phyloP scores from a whole-genome alignment of 92 coral and sea anemone genomes.

The Heliopora coerulea region DNA sequence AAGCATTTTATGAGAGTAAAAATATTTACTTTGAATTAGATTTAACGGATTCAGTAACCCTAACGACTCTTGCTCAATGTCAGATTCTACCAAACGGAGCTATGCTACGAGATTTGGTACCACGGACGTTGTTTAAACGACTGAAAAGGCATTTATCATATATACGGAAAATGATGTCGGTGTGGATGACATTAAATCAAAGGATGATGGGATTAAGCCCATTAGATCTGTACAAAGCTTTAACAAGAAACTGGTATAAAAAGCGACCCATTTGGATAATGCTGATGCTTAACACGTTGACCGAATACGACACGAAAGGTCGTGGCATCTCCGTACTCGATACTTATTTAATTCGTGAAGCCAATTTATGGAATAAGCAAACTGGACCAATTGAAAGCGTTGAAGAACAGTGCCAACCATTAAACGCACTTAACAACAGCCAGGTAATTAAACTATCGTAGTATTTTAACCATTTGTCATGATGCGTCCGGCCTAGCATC shows the following conservation, averaged over 20 bases:
- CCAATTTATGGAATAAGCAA: slow-evolving; percentile 58
- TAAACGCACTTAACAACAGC: slow-evolving; percentile 78
- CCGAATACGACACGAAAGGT: slow-evolving; percentile 84
- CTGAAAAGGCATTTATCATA: slow-evolving; percentile 72
- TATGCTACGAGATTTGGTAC: slow-evolving; percentile 60
- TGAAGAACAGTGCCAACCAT: slow-evolving; percentile 86
- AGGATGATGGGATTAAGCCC: slow-evolving; percentile 43
- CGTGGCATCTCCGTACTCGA: slow-evolving; percentile 87
- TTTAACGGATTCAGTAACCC: slow-evolving; percentile 67
- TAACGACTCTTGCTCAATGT: slow-evolving; percentile 78
- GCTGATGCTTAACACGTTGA: slow-evolving; percentile 88
- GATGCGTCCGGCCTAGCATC: too few relatives aligned
- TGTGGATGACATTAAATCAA: slow-evolving; percentile 63
- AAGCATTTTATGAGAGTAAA: slow-evolving; percentile 74
- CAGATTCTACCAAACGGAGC: slow-evolving; percentile 81
- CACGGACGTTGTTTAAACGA: slow-evolving; percentile 69
- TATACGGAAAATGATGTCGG: slow-evolving; percentile 72
- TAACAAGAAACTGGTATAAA: slow-evolving; percentile 84
- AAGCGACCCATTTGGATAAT: slow-evolving; percentile 98
- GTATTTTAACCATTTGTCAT: not conserved
- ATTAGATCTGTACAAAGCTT: slow-evolving; percentile 62
- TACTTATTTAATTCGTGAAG: slow-evolving; percentile 76
- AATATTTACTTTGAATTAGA: slow-evolving; percentile 95
- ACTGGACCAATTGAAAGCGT: slow-evolving; percentile 90
- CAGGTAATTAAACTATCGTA: slow-evolving; percentile 57